Percentiles rank a stretch among this genome's conserved stretches.
phyloP scores from a whole-genome alignment of 2,888 invertebrate species.

The Gastracanthus pulcherrimus region DNA sequence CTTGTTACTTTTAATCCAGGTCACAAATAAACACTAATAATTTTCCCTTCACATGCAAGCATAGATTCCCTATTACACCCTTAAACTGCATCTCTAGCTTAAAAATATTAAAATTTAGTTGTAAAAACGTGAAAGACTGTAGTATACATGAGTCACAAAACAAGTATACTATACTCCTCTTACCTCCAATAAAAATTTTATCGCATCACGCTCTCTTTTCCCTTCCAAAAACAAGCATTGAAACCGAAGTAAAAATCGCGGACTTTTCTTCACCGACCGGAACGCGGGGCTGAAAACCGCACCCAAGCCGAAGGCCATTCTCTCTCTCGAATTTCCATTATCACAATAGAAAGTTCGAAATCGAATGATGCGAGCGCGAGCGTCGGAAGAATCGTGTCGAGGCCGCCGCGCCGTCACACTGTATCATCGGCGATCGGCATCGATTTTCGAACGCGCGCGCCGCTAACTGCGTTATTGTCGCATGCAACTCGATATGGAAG shows the following conservation, averaged over 20 bases:
- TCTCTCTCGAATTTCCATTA: neutral
- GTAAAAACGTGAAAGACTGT: too few species aligned
- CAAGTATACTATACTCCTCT: neutral
- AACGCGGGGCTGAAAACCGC: neutral
- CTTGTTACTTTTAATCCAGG: too few species aligned
- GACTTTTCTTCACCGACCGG: neutral
- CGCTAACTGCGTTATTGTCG: slow-evolving; percentile 10
- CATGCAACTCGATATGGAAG: neutral
- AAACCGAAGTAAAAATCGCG: slow-evolving; percentile 3
- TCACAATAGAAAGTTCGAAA: neutral
- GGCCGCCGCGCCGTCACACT: neutral
- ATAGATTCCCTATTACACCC: too few species aligned
- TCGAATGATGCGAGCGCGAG: neutral
- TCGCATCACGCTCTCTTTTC: neutral
- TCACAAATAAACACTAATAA: too few species aligned
- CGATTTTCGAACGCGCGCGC: slow-evolving; percentile 5
- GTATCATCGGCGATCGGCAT: neutral
- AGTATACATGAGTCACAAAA: neutral
- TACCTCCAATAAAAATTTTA: too few species aligned
- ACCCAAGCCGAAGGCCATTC: neutral
- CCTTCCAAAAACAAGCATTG: neutral
- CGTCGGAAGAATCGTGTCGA: slow-evolving; percentile 3
- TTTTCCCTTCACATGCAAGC: too few species aligned
- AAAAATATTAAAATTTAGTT: slow-evolving; percentile 3
- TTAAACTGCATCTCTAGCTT: too few species aligned